Percentiles rank a stretch among this genome's conserved stretches.
Conservation (phyloP, 2,888 invertebrate genomes). For the Plagodis pulveraria region DNA sequence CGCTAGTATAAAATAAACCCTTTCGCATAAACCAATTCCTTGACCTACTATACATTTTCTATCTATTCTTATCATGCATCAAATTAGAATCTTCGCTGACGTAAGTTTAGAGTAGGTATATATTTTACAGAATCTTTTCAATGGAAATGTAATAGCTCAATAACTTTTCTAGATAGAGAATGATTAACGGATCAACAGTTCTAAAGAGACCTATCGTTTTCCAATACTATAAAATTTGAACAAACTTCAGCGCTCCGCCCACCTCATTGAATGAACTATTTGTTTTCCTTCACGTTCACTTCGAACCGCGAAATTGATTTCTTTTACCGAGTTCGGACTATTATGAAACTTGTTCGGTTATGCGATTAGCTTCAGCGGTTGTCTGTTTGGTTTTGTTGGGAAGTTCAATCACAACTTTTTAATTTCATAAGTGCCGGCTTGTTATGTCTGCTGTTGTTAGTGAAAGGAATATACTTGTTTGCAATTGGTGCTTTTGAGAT, state of each 20-base stretch:
- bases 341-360: slow-evolving; percentile 17
- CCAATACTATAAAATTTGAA: slow-evolving; percentile 60
- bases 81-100: no score
- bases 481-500: slow-evolving; percentile 1
- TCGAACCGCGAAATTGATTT: slow-evolving; percentile 21
- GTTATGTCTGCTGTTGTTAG: slow-evolving; percentile 5
- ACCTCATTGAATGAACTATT: slow-evolving; percentile 44
- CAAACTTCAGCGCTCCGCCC: slow-evolving; percentile 57
- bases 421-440: slow-evolving; percentile 17
- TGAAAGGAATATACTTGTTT: slow-evolving; percentile 6
- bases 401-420: slow-evolving; percentile 24
- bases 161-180: slow-evolving; percentile 28
- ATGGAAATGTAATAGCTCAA: slow-evolving; percentile 26
- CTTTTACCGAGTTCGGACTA: slow-evolving; percentile 18
- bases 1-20: no score
- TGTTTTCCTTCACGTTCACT: slow-evolving; percentile 20
- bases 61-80: no score
- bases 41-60: no score
- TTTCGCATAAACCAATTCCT: no score
- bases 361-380: slow-evolving; percentile 17
- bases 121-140: slow-evolving; percentile 2
- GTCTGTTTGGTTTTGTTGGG: slow-evolving; percentile 14
- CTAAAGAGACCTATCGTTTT: slow-evolving; percentile 53
- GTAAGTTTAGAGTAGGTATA: no score
- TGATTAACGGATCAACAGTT: slow-evolving; percentile 39